Percentiles rank a stretch among this genome's conserved stretches.
Evolutionary conservation across 2,113 vertebrate species (phyloP).

Genomic region (Monopterus albus): DNA sequence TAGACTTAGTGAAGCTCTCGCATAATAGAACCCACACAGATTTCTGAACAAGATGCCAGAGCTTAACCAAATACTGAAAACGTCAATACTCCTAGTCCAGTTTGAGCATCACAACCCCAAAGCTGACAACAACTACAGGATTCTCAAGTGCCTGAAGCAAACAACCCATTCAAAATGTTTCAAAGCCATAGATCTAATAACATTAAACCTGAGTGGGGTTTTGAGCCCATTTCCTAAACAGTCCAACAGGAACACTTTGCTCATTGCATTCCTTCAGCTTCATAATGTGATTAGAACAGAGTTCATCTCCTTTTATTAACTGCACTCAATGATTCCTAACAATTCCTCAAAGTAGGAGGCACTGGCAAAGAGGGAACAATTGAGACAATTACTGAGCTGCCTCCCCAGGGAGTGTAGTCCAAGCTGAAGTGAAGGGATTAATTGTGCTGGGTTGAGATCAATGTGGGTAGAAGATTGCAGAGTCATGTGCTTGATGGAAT

Average conservation of each 20-base stretch:
- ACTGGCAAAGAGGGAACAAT: constrained; percentile 52
- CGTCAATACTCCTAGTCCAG: neutral
- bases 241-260: constrained; percentile 29
- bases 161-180: constrained; percentile 29
- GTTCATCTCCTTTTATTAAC: constrained; percentile 62
- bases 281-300: constrained; percentile 63
- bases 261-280: constrained; percentile 55
- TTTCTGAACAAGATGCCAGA: neutral
- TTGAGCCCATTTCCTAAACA: constrained; percentile 40
- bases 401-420: constrained; percentile 56
- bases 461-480: constrained; percentile 57
- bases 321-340: constrained; percentile 42
- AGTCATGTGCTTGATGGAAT: constrained; percentile 65
- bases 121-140: constrained; percentile 19
- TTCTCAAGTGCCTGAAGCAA: constrained; percentile 6
- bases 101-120: constrained; percentile 3
- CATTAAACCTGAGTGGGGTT: constrained; percentile 33
- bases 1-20: constrained; percentile 1
- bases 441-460: constrained; percentile 59
- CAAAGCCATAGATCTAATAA: constrained; percentile 40
- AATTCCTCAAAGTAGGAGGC: constrained; percentile 59
- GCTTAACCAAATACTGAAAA: constrained; percentile 2
- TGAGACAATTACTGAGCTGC: constrained; percentile 54
- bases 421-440: constrained; percentile 55
- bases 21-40: constrained; percentile 8